Conservation (phyloP, 1,140 invertebrate genomes). For the Euwallacea similis region DNA sequence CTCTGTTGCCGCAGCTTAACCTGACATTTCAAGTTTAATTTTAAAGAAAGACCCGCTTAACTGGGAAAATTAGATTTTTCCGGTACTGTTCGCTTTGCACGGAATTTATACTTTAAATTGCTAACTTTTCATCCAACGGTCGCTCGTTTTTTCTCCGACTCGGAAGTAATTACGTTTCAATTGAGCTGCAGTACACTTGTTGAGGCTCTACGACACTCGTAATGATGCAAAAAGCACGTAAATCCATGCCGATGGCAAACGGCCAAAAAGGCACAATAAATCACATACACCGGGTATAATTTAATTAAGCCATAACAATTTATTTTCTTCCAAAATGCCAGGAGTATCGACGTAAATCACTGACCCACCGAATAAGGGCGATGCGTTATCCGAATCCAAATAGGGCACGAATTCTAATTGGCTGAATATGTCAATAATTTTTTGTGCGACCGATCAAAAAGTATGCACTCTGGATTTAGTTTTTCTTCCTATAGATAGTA, state of each 20-base stretch:
- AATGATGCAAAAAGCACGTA: not conserved
- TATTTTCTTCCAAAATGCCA: not conserved
- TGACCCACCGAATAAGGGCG: no score
- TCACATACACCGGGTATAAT: no score
- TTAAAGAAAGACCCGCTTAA: slow-evolving; percentile 21
- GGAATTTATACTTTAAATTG: slow-evolving; percentile 16
- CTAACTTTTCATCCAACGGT: slow-evolving; percentile 8
- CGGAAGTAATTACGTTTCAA: slow-evolving; percentile 9
- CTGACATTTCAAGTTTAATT: slow-evolving; percentile 31
- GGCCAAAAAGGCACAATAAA: no score
- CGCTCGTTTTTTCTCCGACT: not conserved
- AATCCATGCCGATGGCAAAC: no score
- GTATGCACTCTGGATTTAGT: no score
- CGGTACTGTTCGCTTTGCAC: slow-evolving; percentile 8
- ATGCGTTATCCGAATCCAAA: no score
- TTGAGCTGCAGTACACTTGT: slow-evolving; percentile 5
- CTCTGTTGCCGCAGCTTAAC: slow-evolving; percentile 13
- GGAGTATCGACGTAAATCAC: not conserved
- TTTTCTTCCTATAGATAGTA: no score
- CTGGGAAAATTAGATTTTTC: slow-evolving; percentile 23
- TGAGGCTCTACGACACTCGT: not conserved
- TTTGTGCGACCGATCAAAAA: no score
- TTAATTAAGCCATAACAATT: not conserved
- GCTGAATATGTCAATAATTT: slow-evolving; percentile 57
- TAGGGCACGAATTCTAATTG: no score